Evolutionary conservation across 2,888 invertebrate genomes (phyloP), one percentile per base, ranked within the genome.

Genomic region (Buathra laborator): DNA sequence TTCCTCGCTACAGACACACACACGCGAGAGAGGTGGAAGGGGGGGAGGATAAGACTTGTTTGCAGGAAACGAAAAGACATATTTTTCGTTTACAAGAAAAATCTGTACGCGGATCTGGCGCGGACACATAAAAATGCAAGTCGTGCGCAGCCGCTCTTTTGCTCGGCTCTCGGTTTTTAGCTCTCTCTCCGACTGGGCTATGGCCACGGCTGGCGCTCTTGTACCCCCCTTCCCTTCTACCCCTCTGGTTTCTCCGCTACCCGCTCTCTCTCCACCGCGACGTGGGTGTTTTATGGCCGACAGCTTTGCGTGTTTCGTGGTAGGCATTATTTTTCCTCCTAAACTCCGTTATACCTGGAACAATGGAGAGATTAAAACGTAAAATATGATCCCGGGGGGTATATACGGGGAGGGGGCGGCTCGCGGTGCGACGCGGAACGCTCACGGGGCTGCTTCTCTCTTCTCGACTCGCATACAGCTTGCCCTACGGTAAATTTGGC

Each of bases 321-420:
- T 92, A 92, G 93, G 92, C 92, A 93, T 93, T 93, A 92, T 92
- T 93, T 93, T 93, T 93, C 90, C 92, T 92, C 92, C 91, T 92
- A 92, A 93, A 93, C 92, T 92, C 93, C 93, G 93, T 93, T 93
- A 93, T 93, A 92, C 92, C 91, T 90, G 93, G 92, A 93, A 93
- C 93, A 93, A 93, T 93, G 93, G 93, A 92, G 93, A 93, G 93
- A 93, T 93, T 93, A 93, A 93, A 93, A 93, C 92, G 90, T 93
- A 93, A 93, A 93, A 93, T 93, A 93, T 93, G 93, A 93, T 92
- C 91, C 91, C 91, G 84, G 85, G 83, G 90, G 88, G 89, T 89
- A 87, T 89, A 90, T 81, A 84, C 87, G 86, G 86, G 86, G 37
- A 37, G 9, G 37, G 37, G 37, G 37, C 5, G 3, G 80, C 86